Conservation (phyloP, 2,113 vertebrate species). For the Dipodomys ordii region DNA sequence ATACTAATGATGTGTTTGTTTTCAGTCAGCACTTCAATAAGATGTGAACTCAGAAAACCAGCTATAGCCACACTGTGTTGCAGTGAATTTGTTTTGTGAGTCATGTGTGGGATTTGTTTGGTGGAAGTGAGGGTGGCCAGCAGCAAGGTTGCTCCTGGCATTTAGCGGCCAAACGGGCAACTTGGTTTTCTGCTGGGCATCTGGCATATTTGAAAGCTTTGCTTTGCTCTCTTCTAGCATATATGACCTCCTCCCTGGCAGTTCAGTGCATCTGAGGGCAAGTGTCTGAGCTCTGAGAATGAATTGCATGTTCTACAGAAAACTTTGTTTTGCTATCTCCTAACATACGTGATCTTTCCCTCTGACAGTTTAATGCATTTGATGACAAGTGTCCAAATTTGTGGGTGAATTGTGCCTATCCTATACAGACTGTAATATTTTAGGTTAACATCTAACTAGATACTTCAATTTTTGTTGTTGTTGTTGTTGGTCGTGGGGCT, state of each 20-base stretch:
- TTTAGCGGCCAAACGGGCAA: not conserved
- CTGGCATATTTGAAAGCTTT: not conserved
- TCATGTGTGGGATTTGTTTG: conserved; percentile 22
- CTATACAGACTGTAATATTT: not conserved
- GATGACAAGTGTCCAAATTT: not conserved
- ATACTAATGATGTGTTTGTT: conserved; percentile 23
- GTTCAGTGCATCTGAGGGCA: no score
- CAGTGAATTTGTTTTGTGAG: not conserved
- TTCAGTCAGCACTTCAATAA: not conserved
- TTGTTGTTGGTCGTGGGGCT: no score
- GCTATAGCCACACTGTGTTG: not conserved
- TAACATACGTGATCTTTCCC: not conserved
- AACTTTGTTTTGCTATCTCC: not conserved
- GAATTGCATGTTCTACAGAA: no score
- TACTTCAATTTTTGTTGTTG: not conserved
- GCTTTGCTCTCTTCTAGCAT: not conserved
- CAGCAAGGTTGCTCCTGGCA: not conserved
- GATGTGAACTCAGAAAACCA: not conserved
- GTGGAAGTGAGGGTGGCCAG: not conserved
- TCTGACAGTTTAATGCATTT: not conserved
- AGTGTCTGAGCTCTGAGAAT: no score
- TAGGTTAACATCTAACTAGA: not conserved
- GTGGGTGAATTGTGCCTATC: not conserved
- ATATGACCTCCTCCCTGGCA: no score
- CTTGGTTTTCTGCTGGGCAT: not conserved